Percentiles rank a stretch among this genome's conserved stretches.
These are phyloP conservation scores for Axinella damicornis DNA, from an alignment of 37 sponge, comb jelly and placozoan species.

Conservation along the genomic window DNA sequence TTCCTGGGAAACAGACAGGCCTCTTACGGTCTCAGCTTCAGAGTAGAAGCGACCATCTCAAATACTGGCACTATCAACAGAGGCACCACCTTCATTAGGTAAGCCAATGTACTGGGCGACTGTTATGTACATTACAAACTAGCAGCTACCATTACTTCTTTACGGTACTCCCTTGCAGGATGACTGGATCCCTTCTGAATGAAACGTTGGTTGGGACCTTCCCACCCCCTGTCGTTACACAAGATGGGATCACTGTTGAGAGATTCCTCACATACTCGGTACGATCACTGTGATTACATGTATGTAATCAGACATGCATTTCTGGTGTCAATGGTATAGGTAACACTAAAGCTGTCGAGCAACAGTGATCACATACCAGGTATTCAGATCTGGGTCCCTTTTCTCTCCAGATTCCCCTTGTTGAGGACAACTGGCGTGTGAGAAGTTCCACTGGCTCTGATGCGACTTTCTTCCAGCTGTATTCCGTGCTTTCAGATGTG, in stretches of 20 bases:
- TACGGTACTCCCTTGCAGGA: not conserved
- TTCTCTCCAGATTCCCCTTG: slow-evolving; percentile 44
- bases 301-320: too few relatives aligned
- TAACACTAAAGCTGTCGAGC: not conserved
- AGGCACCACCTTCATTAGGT: slow-evolving; percentile 16
- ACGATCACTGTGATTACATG: not conserved
- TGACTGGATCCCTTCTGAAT: slow-evolving; percentile 1
- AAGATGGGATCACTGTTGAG: not conserved
- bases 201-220: slow-evolving; percentile 19
- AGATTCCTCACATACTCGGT: slow-evolving; percentile 20
- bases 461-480: slow-evolving; percentile 45
- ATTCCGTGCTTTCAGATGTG: slow-evolving; percentile 57
- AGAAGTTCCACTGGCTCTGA: slow-evolving; percentile 25
- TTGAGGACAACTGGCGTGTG: slow-evolving; percentile 64
- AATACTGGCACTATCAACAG: not conserved
- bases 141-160: too few relatives aligned
- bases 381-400: not conserved
- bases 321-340: too few relatives aligned
- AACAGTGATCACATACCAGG: too few relatives aligned
- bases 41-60: not conserved
- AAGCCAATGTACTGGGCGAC: too few relatives aligned
- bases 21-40: slow-evolving; percentile 54
- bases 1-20: slow-evolving; percentile 49
- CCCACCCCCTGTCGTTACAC: not conserved
- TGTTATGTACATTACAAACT: too few relatives aligned